Conservation (phyloP, 2,888 invertebrate species). For the Drosophila subquinaria region DNA sequence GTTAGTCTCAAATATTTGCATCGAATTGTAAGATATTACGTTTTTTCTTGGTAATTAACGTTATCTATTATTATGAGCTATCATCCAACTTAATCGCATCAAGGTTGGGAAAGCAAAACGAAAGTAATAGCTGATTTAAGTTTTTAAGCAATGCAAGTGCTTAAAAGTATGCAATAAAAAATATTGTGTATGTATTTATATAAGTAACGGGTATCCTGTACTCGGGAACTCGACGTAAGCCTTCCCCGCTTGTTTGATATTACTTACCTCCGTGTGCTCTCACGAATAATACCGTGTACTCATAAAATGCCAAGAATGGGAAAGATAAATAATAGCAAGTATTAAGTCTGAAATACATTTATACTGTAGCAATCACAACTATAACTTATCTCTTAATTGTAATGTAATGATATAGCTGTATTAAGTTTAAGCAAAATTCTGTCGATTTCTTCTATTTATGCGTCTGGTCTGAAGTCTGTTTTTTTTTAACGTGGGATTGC, state of each 20-base stretch:
- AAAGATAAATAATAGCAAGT: background rate
- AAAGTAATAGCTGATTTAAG: no score
- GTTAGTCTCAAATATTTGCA: no score
- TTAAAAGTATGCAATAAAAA: no score
- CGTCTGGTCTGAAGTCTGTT: background rate
- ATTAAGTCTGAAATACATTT: background rate
- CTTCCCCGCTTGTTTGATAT: background rate
- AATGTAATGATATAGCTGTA: background rate
- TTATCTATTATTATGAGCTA: no score
- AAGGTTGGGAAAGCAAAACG: no score
- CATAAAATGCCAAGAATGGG: background rate
- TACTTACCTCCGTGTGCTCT: background rate
- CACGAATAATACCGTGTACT: background rate
- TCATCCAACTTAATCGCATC: no score
- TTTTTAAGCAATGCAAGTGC: no score
- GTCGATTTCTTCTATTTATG: background rate
- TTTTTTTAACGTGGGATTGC: background rate
- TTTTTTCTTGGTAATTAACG: no score
- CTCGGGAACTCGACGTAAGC: no score
- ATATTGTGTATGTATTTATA: no score
- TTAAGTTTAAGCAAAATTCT: constrained; percentile 4
- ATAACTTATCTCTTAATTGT: background rate
- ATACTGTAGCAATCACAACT: background rate
- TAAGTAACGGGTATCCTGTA: no score
- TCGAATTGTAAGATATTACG: no score